These are phyloP conservation scores for Craseonycteris thonglongyai DNA, from an alignment of 2,113 vertebrate genomes.

Conservation along the genomic window DNA sequence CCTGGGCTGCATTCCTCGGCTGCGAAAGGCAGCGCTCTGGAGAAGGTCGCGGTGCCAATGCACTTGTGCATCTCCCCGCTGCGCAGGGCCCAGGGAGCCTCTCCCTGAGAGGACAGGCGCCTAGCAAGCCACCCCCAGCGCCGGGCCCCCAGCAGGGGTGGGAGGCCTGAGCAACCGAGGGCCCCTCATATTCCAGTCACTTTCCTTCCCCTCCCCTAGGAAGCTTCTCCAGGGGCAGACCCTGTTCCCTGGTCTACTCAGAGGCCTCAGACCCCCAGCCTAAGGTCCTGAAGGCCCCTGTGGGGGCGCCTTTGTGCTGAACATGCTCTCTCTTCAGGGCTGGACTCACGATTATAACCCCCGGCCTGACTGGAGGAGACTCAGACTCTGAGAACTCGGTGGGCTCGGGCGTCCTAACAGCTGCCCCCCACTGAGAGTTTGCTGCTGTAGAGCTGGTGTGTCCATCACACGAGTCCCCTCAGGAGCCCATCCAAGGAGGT, in stretches of 20 bases:
- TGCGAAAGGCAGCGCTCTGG: background rate
- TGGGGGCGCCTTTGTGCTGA: background rate
- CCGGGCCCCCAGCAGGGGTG: background rate
- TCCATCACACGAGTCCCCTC: background rate
- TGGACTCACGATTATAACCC: background rate
- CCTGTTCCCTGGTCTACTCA: background rate
- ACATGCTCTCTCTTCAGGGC: background rate
- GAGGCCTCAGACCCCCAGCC: background rate
- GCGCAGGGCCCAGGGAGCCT: background rate
- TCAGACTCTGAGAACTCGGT: background rate
- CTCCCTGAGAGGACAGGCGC: background rate
- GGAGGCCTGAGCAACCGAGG: background rate
- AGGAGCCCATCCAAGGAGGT: background rate
- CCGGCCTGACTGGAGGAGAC: background rate
- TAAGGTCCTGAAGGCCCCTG: background rate
- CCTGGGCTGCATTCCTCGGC: constrained; percentile 44
- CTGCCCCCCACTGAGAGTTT: background rate
- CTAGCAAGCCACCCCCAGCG: background rate
- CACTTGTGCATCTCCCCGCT: background rate
- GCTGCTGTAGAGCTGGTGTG: background rate
- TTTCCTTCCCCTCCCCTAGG: background rate
- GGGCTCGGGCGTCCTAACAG: background rate
- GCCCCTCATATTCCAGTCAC: background rate
- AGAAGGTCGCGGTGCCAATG: background rate
- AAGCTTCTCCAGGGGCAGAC: background rate